Percentiles rank a stretch among this genome's conserved stretches.
These are phyloP conservation scores for Stenolophus ochropezus DNA, from an alignment of 2,888 invertebrate genomes.

Conservation along the genomic window DNA sequence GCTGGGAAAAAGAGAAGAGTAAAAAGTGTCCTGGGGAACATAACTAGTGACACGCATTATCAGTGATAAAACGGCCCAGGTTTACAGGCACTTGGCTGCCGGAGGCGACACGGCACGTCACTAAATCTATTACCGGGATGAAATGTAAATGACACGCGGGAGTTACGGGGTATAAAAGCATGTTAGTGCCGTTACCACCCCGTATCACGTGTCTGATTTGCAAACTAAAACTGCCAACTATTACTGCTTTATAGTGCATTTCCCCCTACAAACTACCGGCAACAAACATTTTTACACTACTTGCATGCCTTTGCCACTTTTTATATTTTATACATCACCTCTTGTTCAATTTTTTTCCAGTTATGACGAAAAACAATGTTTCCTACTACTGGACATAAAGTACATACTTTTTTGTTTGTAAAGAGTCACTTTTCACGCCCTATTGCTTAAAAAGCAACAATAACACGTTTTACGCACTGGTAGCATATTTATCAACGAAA, in stretches of 20 bases:
- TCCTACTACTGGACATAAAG: too few species aligned
- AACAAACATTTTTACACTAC: neutral
- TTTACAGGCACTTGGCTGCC: slow-evolving; percentile 46
- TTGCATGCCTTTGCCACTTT: neutral
- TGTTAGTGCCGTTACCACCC: slow-evolving; percentile 19
- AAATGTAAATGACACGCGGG: slow-evolving; percentile 53
- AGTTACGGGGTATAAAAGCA: slow-evolving; percentile 40
- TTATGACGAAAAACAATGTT: neutral
- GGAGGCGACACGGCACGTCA: neutral
- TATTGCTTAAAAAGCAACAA: too few species aligned
- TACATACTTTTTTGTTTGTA: too few species aligned
- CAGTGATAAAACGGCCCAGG: slow-evolving; percentile 43
- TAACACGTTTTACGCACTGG: too few species aligned
- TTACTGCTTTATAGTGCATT: slow-evolving; percentile 1
- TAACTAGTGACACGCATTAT: slow-evolving; percentile 59
- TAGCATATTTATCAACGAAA: too few species aligned
- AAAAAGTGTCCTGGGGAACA: slow-evolving; percentile 46
- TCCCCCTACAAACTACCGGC: neutral
- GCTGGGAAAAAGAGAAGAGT: slow-evolving; percentile 43
- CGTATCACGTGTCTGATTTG: slow-evolving; percentile 21
- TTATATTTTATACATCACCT: neutral
- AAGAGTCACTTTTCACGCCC: too few species aligned
- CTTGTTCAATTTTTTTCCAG: neutral
- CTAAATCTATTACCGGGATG: slow-evolving; percentile 54
- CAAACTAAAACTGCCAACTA: slow-evolving; percentile 15